A percentile compares a stretch with the other conserved stretches of the same genome.
phyloP scores from a whole-genome alignment of 2,113 vertebrate species.

The Acanthisitta chloris region DNA sequence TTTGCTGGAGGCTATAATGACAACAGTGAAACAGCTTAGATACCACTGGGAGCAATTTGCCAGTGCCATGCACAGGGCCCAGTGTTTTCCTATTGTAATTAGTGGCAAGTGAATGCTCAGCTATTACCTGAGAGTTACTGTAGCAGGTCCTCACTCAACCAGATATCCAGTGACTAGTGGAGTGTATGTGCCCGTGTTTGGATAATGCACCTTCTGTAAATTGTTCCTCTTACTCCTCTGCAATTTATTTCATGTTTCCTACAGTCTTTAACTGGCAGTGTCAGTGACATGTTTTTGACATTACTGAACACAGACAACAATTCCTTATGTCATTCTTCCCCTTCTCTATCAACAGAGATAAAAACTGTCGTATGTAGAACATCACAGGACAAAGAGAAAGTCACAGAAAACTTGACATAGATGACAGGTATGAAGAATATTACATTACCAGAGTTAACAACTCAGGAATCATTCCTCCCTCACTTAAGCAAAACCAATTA shows the following conservation, averaged over 20 bases:
- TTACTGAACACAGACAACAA: conserved; percentile 18
- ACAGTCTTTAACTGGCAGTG: neutral
- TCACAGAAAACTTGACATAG: neutral
- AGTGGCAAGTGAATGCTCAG: conserved; percentile 50
- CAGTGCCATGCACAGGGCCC: conserved; percentile 63
- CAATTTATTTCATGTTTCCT: conserved; percentile 58
- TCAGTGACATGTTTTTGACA: conserved; percentile 31
- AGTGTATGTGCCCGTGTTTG: neutral
- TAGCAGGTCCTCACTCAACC: conserved; percentile 72
- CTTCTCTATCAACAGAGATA: neutral
- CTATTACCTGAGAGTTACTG: conserved; percentile 70
- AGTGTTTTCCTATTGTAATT: conserved; percentile 66
- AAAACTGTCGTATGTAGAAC: neutral
- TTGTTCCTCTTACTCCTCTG: conserved; percentile 41
- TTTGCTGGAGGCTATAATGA: conserved; percentile 52
- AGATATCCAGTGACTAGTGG: conserved; percentile 55
- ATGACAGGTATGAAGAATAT: neutral
- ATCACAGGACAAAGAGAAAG: neutral
- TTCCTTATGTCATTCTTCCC: neutral
- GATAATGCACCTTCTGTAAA: conserved; percentile 45
- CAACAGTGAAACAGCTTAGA: conserved; percentile 54
- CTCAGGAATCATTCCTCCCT: neutral
- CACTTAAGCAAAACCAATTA: neutral
- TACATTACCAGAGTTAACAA: neutral
- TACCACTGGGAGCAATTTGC: conserved; percentile 82